Evolutionary conservation across 2,888 invertebrate genomes (phyloP).

Genomic region (Drosophila kambysellisi): DNA sequence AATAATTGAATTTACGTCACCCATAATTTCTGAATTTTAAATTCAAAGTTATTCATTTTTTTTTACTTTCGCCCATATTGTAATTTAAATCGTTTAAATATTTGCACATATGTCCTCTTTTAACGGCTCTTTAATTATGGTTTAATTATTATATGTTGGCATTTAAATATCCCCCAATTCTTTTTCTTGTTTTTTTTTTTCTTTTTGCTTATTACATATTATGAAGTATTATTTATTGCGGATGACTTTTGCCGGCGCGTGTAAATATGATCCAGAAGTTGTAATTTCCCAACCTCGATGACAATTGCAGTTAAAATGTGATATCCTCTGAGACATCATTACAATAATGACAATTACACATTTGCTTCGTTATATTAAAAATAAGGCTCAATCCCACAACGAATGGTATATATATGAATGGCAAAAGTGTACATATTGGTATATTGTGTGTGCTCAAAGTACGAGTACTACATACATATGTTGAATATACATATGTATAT

Average conservation of each 20-base stretch:
- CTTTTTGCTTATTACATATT: slow-evolving; percentile 6
- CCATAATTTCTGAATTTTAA: slow-evolving; percentile 46
- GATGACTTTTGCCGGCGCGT: slow-evolving; percentile 14
- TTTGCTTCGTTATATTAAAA: slow-evolving; percentile 34
- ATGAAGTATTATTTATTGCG: slow-evolving; percentile 27
- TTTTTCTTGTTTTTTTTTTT: slow-evolving; percentile 8
- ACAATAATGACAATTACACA: slow-evolving; percentile 31
- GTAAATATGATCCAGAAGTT: slow-evolving; percentile 17
- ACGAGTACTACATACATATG: slow-evolving; percentile 17
- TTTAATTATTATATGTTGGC: slow-evolving; percentile 17
- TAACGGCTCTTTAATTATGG: slow-evolving; percentile 12
- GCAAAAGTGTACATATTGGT: slow-evolving; percentile 19
- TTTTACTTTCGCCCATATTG: not conserved
- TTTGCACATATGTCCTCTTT: slow-evolving; percentile 49
- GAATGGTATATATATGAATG: slow-evolving; percentile 30
- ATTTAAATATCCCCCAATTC: slow-evolving; percentile 15
- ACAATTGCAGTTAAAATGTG: slow-evolving; percentile 23
- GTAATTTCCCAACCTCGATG: slow-evolving; percentile 10
- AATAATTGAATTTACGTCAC: slow-evolving; percentile 46
- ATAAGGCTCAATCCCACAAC: slow-evolving; percentile 64
- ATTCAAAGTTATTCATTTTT: slow-evolving; percentile 29
- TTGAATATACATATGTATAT: slow-evolving; percentile 36
- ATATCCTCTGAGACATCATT: slow-evolving; percentile 10
- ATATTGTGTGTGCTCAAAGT: slow-evolving; percentile 1
- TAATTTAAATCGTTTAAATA: slow-evolving; percentile 5